phyloP scores from a whole-genome alignment of 2,797 vertebrate species.

The Stomatorhinus walkeri region DNA sequence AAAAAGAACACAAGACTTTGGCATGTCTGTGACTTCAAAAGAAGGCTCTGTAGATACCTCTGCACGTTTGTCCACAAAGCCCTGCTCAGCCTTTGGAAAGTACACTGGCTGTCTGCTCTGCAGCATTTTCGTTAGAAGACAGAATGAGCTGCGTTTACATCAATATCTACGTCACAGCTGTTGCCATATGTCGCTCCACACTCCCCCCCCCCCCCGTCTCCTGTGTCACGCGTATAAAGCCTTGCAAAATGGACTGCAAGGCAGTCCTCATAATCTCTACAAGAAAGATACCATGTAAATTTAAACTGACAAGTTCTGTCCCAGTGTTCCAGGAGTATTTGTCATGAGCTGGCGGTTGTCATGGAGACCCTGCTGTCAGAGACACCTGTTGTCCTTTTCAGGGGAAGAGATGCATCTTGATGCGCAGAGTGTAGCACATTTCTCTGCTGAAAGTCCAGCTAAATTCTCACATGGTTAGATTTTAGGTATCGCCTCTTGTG shows the following conservation, averaged over 20 bases:
- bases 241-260: background rate
- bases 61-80: background rate
- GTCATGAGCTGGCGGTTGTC: constrained; percentile 18
- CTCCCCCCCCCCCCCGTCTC: background rate
- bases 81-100: background rate
- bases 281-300: background rate
- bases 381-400: constrained; percentile 28
- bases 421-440: background rate
- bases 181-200: background rate
- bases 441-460: background rate
- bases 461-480: background rate
- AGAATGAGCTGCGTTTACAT: background rate
- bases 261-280: background rate
- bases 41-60: background rate
- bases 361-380: constrained; percentile 21
- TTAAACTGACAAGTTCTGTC: background rate
- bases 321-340: constrained; percentile 5
- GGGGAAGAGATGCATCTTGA: background rate
- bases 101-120: background rate
- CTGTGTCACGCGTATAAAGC: background rate
- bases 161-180: constrained; percentile 14
- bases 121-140: background rate
- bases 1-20: background rate
- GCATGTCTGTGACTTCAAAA: background rate
- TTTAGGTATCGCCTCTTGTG: background rate